Percentiles rank a stretch among this genome's conserved stretches.
Evolutionary conservation across 64 coral and sea anemone species (phyloP).

Genomic region (Montipora cactus): DNA sequence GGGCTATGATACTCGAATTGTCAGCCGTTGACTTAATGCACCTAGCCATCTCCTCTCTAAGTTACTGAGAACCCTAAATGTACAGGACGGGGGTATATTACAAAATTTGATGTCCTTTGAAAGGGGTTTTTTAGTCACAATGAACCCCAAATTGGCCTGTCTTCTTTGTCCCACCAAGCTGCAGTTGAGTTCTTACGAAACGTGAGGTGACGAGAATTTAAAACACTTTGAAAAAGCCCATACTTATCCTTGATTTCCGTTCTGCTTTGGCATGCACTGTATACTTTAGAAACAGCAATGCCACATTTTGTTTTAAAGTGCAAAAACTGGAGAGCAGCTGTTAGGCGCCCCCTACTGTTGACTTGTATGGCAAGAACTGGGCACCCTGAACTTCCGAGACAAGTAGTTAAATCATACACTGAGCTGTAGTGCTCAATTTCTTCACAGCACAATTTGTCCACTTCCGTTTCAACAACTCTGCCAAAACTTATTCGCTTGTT

Average conservation of each 20-base stretch:
- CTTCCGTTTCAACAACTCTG: neutral
- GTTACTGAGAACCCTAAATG: conserved; percentile 15
- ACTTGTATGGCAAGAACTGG: conserved; percentile 28
- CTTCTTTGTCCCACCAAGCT: conserved; percentile 15
- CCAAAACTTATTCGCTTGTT: conserved; percentile 46
- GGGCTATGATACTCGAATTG: neutral
- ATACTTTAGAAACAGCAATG: neutral
- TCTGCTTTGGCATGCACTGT: neutral
- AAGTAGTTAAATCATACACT: conserved; percentile 21
- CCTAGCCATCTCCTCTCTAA: neutral
- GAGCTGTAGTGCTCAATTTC: neutral
- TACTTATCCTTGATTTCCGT: neutral
- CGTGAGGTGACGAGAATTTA: neutral
- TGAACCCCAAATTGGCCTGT: neutral
- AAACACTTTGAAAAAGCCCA: neutral
- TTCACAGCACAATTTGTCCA: neutral
- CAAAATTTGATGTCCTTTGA: conserved; percentile 7
- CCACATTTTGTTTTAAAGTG: conserved; percentile 24
- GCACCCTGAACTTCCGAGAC: conserved; percentile 21
- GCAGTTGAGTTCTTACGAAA: conserved; percentile 2
- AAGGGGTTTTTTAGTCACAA: conserved; percentile 16
- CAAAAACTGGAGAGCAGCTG: conserved; percentile 15
- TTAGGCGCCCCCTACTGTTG: conserved; percentile 11
- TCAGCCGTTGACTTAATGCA: conserved; percentile 15
- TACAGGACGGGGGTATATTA: conserved; percentile 5